Base-by-base conservation (phyloP, 64 coral and sea anemone species). In the Pachyseris speciosa region DNA sequence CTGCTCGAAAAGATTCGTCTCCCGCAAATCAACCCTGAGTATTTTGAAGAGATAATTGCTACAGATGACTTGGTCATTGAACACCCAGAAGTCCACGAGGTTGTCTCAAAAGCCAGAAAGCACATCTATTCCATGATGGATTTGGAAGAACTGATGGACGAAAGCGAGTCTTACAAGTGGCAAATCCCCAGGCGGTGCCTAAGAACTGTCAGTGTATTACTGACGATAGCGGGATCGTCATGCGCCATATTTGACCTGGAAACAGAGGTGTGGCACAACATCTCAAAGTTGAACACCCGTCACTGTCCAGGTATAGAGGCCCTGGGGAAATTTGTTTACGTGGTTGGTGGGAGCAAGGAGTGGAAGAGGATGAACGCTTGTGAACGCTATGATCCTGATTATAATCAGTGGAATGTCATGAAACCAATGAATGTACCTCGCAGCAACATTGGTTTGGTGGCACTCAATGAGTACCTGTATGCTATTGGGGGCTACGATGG, bases 401-500 rank as follows among this genome's bases (percentile, higher is more conserved):
- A 47, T 24, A 80, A 99, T 42, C 52, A 89, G 38, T 99, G 97
- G 97, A 71, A 80, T 47, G 53, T 95, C 11, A 74, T 75, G 37
- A 66, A 67, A 58, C 94, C 94, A 16, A 99, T 99, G 97, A 87
- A 86, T 28, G 77, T 99, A 20, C 44, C 81, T 11, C 77, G 97
- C 53, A 99, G 97, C 63, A 99, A 99, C 20, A 92, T 99, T 75
- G 97, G 97, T 48, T 71, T 99, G 67, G 89, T 99, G 13, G 69
- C 90, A 39, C 83, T 99, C 0, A 78, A 95, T 90, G 90, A 83
- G 1, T 58, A 37, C 4, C 55, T 98, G 22, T 98, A 95, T 58
- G 93, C 96, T 45, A 80, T 98, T 69, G 96, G 96, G 22, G 96
- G 96, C n/a, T 98, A 98, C 53, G 90, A 98, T 68, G 96, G 96